Conservation (phyloP, 1,140 invertebrate species). For the Pachypsylla venusta region DNA sequence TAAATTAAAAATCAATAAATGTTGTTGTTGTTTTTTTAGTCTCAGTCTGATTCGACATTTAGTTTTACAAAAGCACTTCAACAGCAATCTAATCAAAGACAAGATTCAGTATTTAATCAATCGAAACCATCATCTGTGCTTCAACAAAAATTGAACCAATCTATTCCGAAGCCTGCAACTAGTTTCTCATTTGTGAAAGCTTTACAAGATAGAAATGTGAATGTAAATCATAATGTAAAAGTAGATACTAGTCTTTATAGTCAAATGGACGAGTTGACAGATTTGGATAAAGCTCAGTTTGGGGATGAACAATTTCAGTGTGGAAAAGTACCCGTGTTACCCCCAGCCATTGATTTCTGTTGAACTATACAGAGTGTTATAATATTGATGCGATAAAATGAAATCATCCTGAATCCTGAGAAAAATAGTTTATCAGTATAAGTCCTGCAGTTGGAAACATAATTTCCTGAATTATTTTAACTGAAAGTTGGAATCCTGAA, state of each 20-base stretch:
- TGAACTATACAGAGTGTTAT: too few species aligned
- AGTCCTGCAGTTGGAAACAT: too few species aligned
- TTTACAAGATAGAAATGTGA: not conserved
- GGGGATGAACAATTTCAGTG: not conserved
- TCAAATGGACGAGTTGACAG: not conserved
- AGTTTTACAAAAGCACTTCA: not conserved
- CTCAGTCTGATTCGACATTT: not conserved
- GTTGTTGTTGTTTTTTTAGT: not conserved
- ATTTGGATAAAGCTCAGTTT: not conserved
- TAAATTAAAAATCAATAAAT: not conserved
- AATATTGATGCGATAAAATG: too few species aligned
- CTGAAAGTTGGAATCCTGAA: too few species aligned
- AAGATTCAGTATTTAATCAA: not conserved
- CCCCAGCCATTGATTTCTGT: not conserved
- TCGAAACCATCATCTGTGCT: not conserved
- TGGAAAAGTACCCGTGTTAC: not conserved
- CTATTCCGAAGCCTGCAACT: not conserved
- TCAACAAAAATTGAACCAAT: not conserved
- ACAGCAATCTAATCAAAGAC: too few species aligned
- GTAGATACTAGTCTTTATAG: not conserved
- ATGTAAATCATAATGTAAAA: not conserved
- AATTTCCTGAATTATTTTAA: too few species aligned
- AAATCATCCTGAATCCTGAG: too few species aligned
- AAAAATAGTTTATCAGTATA: too few species aligned
- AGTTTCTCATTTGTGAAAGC: slow-evolving; percentile 3